A percentile compares a stretch with the other conserved stretches of the same genome.
phyloP scores from a whole-genome alignment of 2,888 invertebrate species.

The Erynnis tages region DNA sequence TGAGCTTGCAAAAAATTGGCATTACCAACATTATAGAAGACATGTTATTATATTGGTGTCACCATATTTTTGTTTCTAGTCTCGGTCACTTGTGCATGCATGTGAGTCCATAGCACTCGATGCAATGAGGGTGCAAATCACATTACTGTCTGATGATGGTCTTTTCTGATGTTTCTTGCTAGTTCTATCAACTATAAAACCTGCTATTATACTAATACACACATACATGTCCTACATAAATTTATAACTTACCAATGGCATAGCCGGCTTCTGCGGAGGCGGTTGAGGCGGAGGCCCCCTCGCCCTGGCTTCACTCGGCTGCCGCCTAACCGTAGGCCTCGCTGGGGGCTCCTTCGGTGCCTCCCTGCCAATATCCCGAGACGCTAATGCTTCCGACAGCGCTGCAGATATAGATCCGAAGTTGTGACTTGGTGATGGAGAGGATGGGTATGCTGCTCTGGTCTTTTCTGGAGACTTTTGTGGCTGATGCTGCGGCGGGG shows the following conservation, averaged over 20 bases:
- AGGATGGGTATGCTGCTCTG: constrained; percentile 45
- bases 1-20: too few relatives aligned
- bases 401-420: constrained; percentile 65
- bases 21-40: too few relatives aligned
- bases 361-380: constrained; percentile 42
- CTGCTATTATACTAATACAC: too few relatives aligned
- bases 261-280: constrained; percentile 86
- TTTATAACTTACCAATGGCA: constrained; percentile 80
- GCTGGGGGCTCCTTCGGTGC: constrained; percentile 48
- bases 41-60: too few relatives aligned
- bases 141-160: too few relatives aligned
- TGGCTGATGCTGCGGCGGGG: constrained; percentile 52
- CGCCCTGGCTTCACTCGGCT: constrained; percentile 63
- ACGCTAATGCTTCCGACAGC: constrained; percentile 60
- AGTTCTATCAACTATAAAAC: too few relatives aligned
- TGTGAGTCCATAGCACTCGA: too few relatives aligned
- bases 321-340: constrained; percentile 57
- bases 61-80: too few relatives aligned
- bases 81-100: too few relatives aligned
- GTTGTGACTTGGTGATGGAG: constrained; percentile 44
- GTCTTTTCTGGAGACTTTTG: constrained; percentile 59
- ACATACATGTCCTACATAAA: too few relatives aligned
- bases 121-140: too few relatives aligned
- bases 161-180: too few relatives aligned
- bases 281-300: constrained; percentile 92